Evolutionary conservation across 2,797 vertebrate genomes (phyloP).

Genomic region (Falco biarmicus): DNA sequence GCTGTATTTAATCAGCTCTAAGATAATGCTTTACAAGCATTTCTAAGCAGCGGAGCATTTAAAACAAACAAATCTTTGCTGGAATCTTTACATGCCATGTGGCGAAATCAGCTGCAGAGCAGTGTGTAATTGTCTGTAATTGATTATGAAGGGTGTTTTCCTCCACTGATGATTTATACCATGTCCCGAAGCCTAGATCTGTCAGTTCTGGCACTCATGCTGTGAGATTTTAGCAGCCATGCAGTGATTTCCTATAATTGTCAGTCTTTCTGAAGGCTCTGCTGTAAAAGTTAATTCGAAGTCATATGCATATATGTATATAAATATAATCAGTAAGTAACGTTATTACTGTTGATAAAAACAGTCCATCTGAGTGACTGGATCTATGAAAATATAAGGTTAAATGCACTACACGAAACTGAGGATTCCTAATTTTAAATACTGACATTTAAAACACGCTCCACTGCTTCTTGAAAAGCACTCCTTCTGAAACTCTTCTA

Average conservation of each 20-base stretch:
- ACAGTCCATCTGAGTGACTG: background rate
- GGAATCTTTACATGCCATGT: constrained; percentile 43
- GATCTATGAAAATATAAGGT: background rate
- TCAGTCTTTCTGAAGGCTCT: constrained; percentile 38
- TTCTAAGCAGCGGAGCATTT: constrained; percentile 50
- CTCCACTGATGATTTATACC: constrained; percentile 49
- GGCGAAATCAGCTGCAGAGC: constrained; percentile 59
- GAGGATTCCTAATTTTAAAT: background rate
- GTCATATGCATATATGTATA: background rate
- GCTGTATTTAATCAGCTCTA: background rate
- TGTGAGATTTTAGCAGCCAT: constrained; percentile 45
- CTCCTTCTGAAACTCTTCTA: background rate
- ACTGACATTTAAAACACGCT: background rate
- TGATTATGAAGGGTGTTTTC: constrained; percentile 67
- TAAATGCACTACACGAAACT: background rate
- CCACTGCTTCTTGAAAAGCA: background rate
- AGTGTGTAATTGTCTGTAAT: constrained; percentile 66
- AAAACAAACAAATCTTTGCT: constrained; percentile 54
- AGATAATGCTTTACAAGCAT: constrained; percentile 39
- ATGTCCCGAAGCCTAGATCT: constrained; percentile 26
- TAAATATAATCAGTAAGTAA: background rate
- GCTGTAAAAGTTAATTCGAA: constrained; percentile 35
- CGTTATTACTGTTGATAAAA: background rate
- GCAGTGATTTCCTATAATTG: constrained; percentile 35
- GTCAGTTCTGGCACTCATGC: constrained; percentile 45